phyloP scores from a whole-genome alignment of 2,888 invertebrate genomes.

The Scaptomyza parva region DNA sequence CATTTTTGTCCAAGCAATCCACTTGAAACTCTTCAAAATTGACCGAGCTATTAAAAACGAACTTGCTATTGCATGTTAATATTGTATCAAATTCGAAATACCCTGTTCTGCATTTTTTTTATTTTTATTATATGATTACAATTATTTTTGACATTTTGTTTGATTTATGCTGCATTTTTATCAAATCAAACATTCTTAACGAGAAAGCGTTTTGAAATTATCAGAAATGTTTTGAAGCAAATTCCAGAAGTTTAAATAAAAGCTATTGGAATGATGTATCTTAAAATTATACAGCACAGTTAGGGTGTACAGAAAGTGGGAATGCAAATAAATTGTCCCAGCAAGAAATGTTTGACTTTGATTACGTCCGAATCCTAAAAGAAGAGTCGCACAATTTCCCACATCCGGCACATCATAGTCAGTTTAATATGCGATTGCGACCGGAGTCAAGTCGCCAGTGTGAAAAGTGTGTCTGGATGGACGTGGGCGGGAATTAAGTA shows the following conservation, averaged over 20 bases:
- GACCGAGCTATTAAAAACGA: slow-evolving; percentile 16
- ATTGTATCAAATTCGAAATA: neutral
- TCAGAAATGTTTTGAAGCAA: neutral
- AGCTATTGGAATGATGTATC: neutral
- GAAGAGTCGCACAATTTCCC: slow-evolving; percentile 73
- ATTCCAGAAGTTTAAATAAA: neutral
- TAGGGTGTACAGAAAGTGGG: slow-evolving; percentile 6
- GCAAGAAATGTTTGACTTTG: slow-evolving; percentile 41
- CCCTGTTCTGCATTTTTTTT: slow-evolving; percentile 1
- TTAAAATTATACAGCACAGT: neutral
- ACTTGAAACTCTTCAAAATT: slow-evolving; percentile 16
- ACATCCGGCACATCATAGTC: slow-evolving; percentile 64
- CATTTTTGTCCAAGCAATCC: neutral
- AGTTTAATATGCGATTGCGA: slow-evolving; percentile 55
- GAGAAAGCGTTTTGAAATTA: neutral
- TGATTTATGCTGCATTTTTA: neutral
- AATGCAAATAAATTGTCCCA: neutral
- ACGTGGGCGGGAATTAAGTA: slow-evolving; percentile 67
- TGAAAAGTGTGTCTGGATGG: slow-evolving; percentile 74
- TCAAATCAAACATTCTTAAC: no score
- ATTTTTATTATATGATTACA: no score
- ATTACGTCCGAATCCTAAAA: slow-evolving; percentile 32
- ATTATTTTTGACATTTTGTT: no score
- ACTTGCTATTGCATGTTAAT: neutral
- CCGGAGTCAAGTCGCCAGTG: slow-evolving; percentile 53